These are phyloP conservation scores for Pachyrhynchus sulphureomaculatus DNA, from an alignment of 1,140 invertebrate genomes.

Conservation along the genomic window DNA sequence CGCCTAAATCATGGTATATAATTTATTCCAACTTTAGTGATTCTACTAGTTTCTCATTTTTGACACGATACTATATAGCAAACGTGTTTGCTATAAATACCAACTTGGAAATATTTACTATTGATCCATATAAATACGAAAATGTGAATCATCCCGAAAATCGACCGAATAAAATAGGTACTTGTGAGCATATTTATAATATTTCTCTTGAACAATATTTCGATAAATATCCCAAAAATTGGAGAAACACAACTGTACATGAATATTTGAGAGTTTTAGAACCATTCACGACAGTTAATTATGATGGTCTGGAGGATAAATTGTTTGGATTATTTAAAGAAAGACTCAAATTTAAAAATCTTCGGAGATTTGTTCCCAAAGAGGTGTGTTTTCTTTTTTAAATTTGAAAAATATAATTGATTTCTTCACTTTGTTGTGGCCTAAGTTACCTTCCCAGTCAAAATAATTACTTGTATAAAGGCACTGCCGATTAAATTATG, in stretches of 20 bases:
- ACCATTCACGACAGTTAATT: neutral
- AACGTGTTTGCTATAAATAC: neutral
- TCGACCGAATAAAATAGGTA: neutral
- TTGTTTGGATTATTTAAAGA: neutral
- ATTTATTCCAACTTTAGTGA: neutral
- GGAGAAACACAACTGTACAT: neutral
- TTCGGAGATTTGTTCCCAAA: too few species aligned
- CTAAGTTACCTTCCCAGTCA: too few species aligned
- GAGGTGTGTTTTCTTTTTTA: too few species aligned
- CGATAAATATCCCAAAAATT: slow-evolving; percentile 3
- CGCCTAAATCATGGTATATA: neutral
- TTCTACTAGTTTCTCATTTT: neutral
- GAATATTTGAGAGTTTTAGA: neutral
- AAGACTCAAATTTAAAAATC: neutral
- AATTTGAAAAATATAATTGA: too few species aligned
- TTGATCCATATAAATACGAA: slow-evolving; percentile 4
- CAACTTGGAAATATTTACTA: neutral
- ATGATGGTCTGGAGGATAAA: neutral
- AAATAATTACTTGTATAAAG: too few species aligned
- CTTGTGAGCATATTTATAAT: neutral
- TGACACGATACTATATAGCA: neutral
- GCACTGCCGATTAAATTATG: too few species aligned
- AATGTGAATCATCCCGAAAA: neutral
- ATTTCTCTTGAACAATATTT: neutral
- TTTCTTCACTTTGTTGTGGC: too few species aligned